Conservation (phyloP, 2,888 invertebrate species). For the Dermolepida albohirtum region DNA sequence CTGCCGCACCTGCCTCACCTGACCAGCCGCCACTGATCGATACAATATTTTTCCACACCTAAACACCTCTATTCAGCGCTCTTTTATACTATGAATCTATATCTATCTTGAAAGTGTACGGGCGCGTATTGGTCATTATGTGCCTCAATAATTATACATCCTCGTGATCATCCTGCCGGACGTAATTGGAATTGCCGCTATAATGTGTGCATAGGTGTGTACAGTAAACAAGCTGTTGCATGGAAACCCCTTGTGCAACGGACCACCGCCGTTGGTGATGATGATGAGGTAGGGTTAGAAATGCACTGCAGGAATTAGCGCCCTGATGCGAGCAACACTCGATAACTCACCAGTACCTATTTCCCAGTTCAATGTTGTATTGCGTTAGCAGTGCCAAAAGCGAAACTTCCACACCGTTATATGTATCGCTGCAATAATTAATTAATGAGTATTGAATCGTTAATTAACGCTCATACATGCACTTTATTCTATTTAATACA, state of each 20-base stretch:
- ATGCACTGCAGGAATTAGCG: constrained; percentile 49
- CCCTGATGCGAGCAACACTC: constrained; percentile 48
- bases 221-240: constrained; percentile 63
- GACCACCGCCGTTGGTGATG: constrained; percentile 22
- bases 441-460: constrained; percentile 46
- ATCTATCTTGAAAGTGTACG: constrained; percentile 37
- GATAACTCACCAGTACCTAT: constrained; percentile 39
- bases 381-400: constrained; percentile 20
- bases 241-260: constrained; percentile 55
- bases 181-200: constrained; percentile 49
- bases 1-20: too few species aligned
- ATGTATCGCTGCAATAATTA: constrained; percentile 45
- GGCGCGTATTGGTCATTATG: constrained; percentile 45
- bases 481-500: constrained; percentile 26
- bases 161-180: constrained; percentile 44
- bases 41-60: constrained; percentile 26
- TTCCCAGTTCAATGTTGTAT: constrained; percentile 20
- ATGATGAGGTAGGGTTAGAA: constrained; percentile 30
- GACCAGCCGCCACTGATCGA: too few species aligned
- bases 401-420: constrained; percentile 42
- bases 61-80: constrained; percentile 12
- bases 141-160: constrained; percentile 44
- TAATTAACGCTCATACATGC: constrained; percentile 41
- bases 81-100: constrained; percentile 8
- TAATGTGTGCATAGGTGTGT: constrained; percentile 53